phyloP scores from a whole-genome alignment of 2,113 vertebrate species.

The Myotis lucifugus region DNA sequence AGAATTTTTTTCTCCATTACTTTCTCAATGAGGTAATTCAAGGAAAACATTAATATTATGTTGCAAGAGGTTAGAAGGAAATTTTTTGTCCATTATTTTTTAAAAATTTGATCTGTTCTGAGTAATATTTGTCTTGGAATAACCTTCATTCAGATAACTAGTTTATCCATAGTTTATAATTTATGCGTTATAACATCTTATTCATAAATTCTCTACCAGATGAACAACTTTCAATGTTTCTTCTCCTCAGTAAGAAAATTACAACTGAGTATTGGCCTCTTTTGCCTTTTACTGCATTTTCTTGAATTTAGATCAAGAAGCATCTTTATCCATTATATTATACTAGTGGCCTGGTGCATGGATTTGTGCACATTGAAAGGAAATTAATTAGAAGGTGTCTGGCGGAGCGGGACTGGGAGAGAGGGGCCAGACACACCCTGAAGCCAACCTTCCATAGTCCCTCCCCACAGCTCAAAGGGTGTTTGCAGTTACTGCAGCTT shows the following conservation, averaged over 20 bases:
- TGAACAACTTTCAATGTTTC: conserved; percentile 25
- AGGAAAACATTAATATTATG: not conserved
- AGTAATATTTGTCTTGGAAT: conserved; percentile 68
- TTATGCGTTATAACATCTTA: not conserved
- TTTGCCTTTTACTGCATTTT: not conserved
- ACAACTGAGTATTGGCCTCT: not conserved
- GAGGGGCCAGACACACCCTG: too few relatives aligned
- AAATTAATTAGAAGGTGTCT: too few relatives aligned
- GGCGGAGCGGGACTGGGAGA: too few relatives aligned
- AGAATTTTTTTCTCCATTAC: not conserved
- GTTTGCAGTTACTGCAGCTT: too few relatives aligned
- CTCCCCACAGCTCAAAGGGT: too few relatives aligned
- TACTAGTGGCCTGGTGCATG: too few relatives aligned
- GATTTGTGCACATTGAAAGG: too few relatives aligned
- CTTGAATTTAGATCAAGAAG: not conserved
- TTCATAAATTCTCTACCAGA: conserved; percentile 48
- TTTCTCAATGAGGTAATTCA: not conserved
- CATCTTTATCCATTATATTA: not conserved
- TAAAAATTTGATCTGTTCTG: conserved; percentile 47
- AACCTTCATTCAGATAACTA: conserved; percentile 66
- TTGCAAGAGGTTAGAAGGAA: conserved; percentile 29
- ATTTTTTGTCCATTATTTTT: not conserved
- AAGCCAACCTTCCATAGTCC: too few relatives aligned
- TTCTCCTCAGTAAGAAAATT: conserved; percentile 7
- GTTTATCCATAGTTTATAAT: conserved; percentile 65